Evolutionary conservation across 2,888 invertebrate genomes (phyloP), one percentile per base, ranked within the genome.

Genomic region (Hirtodrosophila confusa): DNA sequence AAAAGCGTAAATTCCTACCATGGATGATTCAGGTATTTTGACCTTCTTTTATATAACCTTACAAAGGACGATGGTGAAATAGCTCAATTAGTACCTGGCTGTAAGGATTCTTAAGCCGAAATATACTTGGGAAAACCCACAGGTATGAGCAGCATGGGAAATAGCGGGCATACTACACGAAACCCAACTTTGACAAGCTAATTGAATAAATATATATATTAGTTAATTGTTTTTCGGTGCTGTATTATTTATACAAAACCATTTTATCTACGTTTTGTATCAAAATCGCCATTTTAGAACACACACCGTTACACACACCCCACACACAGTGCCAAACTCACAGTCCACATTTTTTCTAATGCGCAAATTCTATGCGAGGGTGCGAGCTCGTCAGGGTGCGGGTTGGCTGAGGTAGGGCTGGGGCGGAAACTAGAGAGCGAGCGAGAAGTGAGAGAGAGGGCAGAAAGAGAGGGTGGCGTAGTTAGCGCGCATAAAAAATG

Each of bases 401-500:
- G 36, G 50, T 31, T 44, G 47, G 50, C 48, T 12, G 24, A 36
- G 50, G 48, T 31, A 29, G 36, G 53, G 35, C 54, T 17, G 41
- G 29, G 27, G 51, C 41, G 60, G 50, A 51, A 17, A 12, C 37
- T 23, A 12, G 12, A 40, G 58, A 40, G 36, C 17, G 56, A 41
- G 10, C 36, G 44, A 33, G 4, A 7, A 11, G 57, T 55, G 23
- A 23, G 48, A 54, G 53, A 9, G 45, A 11, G 41, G 60, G 12
- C 27, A 39, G 41, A 27, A 23, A 44, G 40, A 50, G 65, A 48
- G 82, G 79, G 72, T 63, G 74, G 75, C 51, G 83, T 65, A 69
- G 69, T 77, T 83, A 69, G 82, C 73, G 76, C 67, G 73, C 74
- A 86, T 78, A 86, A 80, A 85, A 85, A 86, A 86, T 86, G 85